These are phyloP conservation scores for Gonioctena quinquepunctata DNA, from an alignment of 1,140 invertebrate species.

Conservation along the genomic window DNA sequence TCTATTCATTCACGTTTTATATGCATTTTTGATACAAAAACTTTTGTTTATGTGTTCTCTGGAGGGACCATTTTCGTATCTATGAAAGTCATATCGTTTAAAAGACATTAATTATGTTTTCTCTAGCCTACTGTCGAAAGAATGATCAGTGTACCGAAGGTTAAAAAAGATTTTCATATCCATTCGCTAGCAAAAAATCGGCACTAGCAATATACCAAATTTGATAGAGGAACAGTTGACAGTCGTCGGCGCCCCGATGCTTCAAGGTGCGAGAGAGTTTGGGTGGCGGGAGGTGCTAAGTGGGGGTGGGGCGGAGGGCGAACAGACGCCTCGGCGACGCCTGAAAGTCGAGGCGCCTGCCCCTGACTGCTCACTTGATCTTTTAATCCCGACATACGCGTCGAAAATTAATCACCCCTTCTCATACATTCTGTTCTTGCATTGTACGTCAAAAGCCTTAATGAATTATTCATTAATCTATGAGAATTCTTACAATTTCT, in stretches of 20 bases:
- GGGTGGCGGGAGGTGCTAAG: constrained; percentile 28
- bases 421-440: constrained; percentile 26
- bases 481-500: constrained; percentile 46
- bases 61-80: too few species aligned
- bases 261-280: constrained; percentile 16
- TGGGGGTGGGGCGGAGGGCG: constrained; percentile 14
- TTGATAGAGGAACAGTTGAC: constrained; percentile 15
- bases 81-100: too few species aligned
- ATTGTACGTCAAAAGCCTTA: constrained; percentile 42
- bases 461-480: constrained; percentile 53
- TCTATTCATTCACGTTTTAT: too few species aligned
- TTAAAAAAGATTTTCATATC: too few species aligned
- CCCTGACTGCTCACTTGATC: constrained; percentile 48
- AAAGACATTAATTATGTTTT: too few species aligned
- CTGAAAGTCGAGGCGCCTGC: constrained; percentile 43
- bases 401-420: constrained; percentile 51
- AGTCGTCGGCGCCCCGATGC: constrained; percentile 13
- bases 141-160: too few species aligned
- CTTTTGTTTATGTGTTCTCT: too few species aligned
- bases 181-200: not conserved
- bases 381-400: constrained; percentile 53
- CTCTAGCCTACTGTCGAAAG: too few species aligned
- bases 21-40: too few species aligned
- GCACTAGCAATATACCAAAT: constrained; percentile 1
- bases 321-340: constrained; percentile 39